Evolutionary conservation across 2,113 vertebrate genomes (phyloP), one percentile per base, ranked within the genome.

Genomic region (Hiodon tergisus): DNA sequence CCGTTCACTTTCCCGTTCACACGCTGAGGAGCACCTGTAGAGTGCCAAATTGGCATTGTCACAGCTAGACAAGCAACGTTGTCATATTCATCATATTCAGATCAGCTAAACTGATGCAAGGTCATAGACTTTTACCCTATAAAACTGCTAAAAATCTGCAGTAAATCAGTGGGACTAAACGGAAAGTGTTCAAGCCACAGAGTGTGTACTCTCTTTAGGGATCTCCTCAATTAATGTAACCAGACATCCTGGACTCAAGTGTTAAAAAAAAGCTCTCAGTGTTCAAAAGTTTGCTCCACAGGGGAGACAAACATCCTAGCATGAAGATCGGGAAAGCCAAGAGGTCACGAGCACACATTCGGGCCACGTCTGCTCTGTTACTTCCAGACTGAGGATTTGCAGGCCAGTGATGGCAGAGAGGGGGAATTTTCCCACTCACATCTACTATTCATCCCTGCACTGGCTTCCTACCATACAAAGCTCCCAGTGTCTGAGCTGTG

Each of bases 1-100:
- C 96, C 97, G 0, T 87, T 96, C 79, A 98, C 94, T 83, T 97
- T 98, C 4, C 96, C 97, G 5, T 95, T 98, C 46, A 98, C 95
- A 5, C 95, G 94, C 72, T 96, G 95, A 59, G 95, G 95, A 0
- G 92, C 92, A 9, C 96, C 97, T 98, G 75, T 13, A 66, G 74
- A 77, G 31, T 31, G 31, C 0, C 31, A 31, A 31, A 31, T 31
- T 0, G 31, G 31, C 31, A 31, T 31, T 31, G 31, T 31, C 31
- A 31, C 31, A 31, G 31, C 31, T 31, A 31, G 31, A 31, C 31
- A 31, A 31, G 31, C 31, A 31, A 31, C 31, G 31, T 31, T 31
- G 31, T 31, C 31, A 31, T 31, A 31, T 31, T 31, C 31, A 31
- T 31, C 31, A 31, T 31, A 31, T 31, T 31, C 31, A 31, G 31